Conservation (phyloP, 1,140 invertebrate species). For the Drosophila baimaii region DNA sequence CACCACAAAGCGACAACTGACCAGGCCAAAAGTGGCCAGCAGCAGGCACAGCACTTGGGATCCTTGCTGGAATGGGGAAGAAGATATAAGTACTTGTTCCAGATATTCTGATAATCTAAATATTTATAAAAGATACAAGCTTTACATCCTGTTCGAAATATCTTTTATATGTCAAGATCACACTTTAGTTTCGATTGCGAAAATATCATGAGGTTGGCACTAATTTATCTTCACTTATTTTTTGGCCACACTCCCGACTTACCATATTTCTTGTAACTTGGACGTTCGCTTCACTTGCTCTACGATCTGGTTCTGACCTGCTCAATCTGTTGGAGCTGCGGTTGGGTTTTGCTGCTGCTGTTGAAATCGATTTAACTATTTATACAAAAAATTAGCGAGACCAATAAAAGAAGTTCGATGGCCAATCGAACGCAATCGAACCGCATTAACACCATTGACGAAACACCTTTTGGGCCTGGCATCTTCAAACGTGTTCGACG, state of each 20-base stretch:
- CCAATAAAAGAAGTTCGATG: conserved; percentile 44
- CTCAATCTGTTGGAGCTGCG: conserved; percentile 43
- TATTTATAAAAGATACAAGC: too few relatives aligned
- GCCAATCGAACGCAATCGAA: conserved; percentile 53
- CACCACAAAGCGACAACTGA: conserved; percentile 23
- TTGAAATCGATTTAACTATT: conserved; percentile 73
- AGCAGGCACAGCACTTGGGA: conserved; percentile 20
- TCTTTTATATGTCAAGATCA: conserved; percentile 8
- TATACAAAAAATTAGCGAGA: conserved; percentile 77
- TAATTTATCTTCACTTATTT: background rate
- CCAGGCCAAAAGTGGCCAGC: conserved; percentile 21
- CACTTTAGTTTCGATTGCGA: background rate
- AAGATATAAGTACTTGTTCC: too few relatives aligned
- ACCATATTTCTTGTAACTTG: conserved; percentile 41
- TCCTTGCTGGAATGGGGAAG: conserved; percentile 32
- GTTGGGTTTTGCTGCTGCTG: conserved; percentile 62
- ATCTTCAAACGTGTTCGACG: conserved; percentile 52
- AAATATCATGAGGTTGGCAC: background rate
- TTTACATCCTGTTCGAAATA: too few relatives aligned
- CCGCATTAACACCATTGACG: conserved; percentile 48
- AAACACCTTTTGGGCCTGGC: conserved; percentile 23
- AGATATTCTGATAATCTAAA: too few relatives aligned
- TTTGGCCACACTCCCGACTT: conserved; percentile 2
- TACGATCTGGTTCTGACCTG: conserved; percentile 49
- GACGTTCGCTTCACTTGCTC: conserved; percentile 39